Conservation (phyloP, 2,113 vertebrate species). For the Triplophysa rosa region DNA sequence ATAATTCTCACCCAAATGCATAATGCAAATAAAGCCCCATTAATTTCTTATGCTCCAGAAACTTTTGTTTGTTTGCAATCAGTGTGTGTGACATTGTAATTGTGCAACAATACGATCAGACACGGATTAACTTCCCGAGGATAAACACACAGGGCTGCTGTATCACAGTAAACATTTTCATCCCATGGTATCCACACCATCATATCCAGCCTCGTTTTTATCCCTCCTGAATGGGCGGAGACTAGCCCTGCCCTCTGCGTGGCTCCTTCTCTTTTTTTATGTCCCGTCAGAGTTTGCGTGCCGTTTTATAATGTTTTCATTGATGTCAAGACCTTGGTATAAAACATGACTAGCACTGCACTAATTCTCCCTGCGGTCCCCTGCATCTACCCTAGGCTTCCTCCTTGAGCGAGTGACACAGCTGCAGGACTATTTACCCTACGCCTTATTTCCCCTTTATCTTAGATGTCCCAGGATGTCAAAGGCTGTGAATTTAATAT, state of each 20-base stretch:
- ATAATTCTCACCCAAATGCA: not conserved
- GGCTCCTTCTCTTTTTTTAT: conserved; percentile 60
- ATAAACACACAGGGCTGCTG: not conserved
- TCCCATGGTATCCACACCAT: conserved; percentile 46
- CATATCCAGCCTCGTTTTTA: not conserved
- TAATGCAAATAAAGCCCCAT: not conserved
- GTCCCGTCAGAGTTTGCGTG: conserved; percentile 77
- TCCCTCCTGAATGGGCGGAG: not conserved
- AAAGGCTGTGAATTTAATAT: conserved; percentile 98
- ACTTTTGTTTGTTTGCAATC: not conserved
- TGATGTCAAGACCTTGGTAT: conserved; percentile 86
- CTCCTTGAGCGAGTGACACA: conserved; percentile 74
- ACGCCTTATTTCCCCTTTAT: conserved; percentile 88
- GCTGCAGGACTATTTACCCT: conserved; percentile 85
- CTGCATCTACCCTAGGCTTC: conserved; percentile 65
- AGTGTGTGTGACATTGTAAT: not conserved
- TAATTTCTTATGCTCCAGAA: not conserved
- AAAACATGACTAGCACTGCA: conserved; percentile 85
- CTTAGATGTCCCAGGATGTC: conserved; percentile 87
- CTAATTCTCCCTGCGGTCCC: conserved; percentile 76
- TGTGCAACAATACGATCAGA: not conserved
- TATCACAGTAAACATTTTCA: not conserved
- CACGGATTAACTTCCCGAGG: conserved; percentile 5
- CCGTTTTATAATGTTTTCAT: conserved; percentile 91
- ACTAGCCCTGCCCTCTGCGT: not conserved